These are phyloP conservation scores for Platycercus adscitus DNA, from an alignment of 2,113 vertebrate species.

Conservation along the genomic window DNA sequence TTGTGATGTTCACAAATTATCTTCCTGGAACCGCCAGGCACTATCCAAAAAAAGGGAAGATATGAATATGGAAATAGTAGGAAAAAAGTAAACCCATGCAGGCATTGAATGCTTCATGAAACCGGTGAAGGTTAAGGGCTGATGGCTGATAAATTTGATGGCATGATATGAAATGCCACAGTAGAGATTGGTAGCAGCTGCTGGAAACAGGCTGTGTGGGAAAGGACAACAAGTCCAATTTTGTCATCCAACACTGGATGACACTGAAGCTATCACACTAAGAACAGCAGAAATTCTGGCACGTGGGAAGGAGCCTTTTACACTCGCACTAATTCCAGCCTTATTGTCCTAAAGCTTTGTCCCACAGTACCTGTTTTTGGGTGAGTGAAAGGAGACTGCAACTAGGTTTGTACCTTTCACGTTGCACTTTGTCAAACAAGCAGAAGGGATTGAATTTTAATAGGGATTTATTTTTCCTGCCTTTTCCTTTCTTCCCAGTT, in stretches of 20 bases:
- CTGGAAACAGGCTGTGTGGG: fast-evolving
- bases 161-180: fast-evolving
- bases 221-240: not conserved
- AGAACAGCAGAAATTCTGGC: no score
- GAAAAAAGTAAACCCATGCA: not conserved
- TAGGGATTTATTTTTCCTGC: fast-evolving
- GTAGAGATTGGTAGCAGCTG: not conserved
- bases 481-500: not conserved
- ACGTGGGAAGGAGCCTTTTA: not conserved
- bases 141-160: no score
- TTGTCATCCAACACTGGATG: not conserved
- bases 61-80: not conserved
- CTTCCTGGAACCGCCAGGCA: not conserved
- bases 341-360: not conserved
- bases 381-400: not conserved
- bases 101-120: not conserved
- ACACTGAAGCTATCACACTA: not conserved
- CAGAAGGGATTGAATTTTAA: not conserved
- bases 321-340: not conserved
- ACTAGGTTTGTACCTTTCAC: not conserved
- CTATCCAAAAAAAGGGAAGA: not conserved
- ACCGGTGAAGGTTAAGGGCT: not conserved
- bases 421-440: not conserved
- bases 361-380: not conserved
- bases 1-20: not conserved